Percentiles rank a stretch among this genome's conserved stretches.
These are phyloP conservation scores for Tetrao urogallus DNA, from an alignment of 2,113 vertebrate species.

Conservation along the genomic window DNA sequence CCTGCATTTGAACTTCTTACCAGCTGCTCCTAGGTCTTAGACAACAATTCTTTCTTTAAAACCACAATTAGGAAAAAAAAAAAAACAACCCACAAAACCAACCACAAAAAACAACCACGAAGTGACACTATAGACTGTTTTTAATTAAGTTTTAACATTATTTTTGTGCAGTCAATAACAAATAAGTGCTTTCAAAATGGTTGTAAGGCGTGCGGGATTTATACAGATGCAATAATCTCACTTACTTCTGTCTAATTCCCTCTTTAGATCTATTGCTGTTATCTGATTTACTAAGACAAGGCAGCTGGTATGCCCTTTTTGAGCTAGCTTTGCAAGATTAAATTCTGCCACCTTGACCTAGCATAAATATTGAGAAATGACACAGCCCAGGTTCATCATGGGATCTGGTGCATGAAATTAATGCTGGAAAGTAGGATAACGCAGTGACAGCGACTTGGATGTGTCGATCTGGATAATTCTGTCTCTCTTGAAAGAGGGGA, in stretches of 20 bases:
- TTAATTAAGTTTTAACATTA: slow-evolving; percentile 53
- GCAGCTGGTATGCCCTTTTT: slow-evolving; percentile 54
- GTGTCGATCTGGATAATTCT: slow-evolving; percentile 48
- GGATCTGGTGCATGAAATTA: slow-evolving; percentile 73
- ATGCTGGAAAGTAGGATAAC: slow-evolving; percentile 55
- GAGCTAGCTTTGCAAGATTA: slow-evolving; percentile 61
- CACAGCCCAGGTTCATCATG: slow-evolving; percentile 37
- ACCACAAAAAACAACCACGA: background rate
- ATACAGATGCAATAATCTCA: slow-evolving; percentile 44
- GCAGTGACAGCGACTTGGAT: slow-evolving; percentile 32
- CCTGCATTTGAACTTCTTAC: slow-evolving; percentile 80
- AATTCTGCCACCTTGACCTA: slow-evolving; percentile 67
- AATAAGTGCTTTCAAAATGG: slow-evolving; percentile 19
- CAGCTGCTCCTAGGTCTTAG: slow-evolving; percentile 51
- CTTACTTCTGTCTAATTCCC: slow-evolving; percentile 43
- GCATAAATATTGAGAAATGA: slow-evolving; percentile 41
- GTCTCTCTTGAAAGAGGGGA: slow-evolving; percentile 50
- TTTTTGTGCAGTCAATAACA: slow-evolving; percentile 12
- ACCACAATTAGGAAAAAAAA: background rate
- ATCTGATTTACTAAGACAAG: slow-evolving; percentile 67
- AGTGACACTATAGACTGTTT: background rate
- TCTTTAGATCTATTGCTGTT: slow-evolving; percentile 64
- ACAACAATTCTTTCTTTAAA: slow-evolving; percentile 6
- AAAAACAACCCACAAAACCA: background rate
- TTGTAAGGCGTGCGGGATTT: background rate